A percentile compares a stretch with the other conserved stretches of the same genome.
Conservation (phyloP, 1,140 invertebrate species). For the Drosophila ercepeae region DNA sequence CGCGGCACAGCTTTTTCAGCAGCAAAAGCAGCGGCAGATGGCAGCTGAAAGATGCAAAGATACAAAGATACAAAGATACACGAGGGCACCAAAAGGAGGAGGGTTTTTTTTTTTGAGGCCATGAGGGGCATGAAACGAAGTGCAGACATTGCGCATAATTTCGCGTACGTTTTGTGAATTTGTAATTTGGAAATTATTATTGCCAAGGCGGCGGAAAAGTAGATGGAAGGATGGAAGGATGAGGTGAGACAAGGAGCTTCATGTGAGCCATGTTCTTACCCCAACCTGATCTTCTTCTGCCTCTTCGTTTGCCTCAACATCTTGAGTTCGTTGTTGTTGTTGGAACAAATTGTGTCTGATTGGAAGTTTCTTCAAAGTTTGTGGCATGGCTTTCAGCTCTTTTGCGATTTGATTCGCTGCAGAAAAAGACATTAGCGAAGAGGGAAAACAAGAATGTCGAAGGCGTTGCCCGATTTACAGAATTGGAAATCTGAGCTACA, state of each 20-base stretch:
- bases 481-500: constrained; percentile 47
- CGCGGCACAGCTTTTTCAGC: constrained; percentile 66
- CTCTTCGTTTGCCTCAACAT: neutral
- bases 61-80: constrained; percentile 44
- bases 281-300: constrained; percentile 3
- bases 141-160: constrained; percentile 78
- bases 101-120: constrained; percentile 9
- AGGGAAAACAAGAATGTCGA: constrained; percentile 41
- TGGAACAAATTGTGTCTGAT: constrained; percentile 67
- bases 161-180: constrained; percentile 82
- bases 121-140: constrained; percentile 36
- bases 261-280: constrained; percentile 44
- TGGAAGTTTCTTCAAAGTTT: constrained; percentile 62
- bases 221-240: constrained; percentile 1
- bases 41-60: constrained; percentile 66
- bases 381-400: constrained; percentile 38
- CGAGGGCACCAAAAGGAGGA: constrained; percentile 16
- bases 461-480: constrained; percentile 42
- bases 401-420: constrained; percentile 71
- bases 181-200: constrained; percentile 80
- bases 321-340: constrained; percentile 26
- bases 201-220: constrained; percentile 41
- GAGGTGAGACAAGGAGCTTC: constrained; percentile 51
- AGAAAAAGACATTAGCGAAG: constrained; percentile 56
- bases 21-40: constrained; percentile 65